Percentiles rank a stretch among this genome's conserved stretches.
Conservation (phyloP, 2,113 vertebrate genomes). For the Pitta sordida region DNA sequence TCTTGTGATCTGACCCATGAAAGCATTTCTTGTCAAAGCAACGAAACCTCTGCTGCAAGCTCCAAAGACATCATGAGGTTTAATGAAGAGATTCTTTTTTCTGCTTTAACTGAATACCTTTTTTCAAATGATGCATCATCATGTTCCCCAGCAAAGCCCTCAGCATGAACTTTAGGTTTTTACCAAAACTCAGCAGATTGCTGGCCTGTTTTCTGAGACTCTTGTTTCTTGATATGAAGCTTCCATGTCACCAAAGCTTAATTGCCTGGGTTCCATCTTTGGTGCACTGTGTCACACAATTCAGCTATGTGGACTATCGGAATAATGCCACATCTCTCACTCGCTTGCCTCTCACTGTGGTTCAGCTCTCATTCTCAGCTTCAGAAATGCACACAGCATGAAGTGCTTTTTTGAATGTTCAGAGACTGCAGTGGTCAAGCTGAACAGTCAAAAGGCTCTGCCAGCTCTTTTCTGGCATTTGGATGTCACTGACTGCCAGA, state of each 20-base stretch:
- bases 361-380: not conserved
- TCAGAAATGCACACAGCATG: not conserved
- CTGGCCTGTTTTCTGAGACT: not conserved
- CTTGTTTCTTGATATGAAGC: not conserved
- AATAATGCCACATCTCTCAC: not conserved
- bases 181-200: not conserved
- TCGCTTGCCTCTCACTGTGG: not conserved
- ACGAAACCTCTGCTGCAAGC: not conserved
- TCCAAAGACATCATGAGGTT: not conserved
- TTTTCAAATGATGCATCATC: not conserved
- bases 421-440: not conserved
- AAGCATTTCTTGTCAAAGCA: not conserved
- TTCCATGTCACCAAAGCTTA: not conserved
- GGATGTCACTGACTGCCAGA: not conserved
- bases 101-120: not conserved
- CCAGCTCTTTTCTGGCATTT: slow-evolving; percentile 23
- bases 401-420: not conserved
- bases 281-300: not conserved
- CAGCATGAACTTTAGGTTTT: not conserved
- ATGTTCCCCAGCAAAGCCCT: not conserved
- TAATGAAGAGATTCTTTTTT: not conserved
- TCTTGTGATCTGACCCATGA: not conserved
- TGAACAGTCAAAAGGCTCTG: not conserved
- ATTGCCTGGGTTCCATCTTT: not conserved
- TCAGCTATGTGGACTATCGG: not conserved